Evolutionary conservation across 2,888 invertebrate genomes (phyloP).

Genomic region (Lamproptera curius): DNA sequence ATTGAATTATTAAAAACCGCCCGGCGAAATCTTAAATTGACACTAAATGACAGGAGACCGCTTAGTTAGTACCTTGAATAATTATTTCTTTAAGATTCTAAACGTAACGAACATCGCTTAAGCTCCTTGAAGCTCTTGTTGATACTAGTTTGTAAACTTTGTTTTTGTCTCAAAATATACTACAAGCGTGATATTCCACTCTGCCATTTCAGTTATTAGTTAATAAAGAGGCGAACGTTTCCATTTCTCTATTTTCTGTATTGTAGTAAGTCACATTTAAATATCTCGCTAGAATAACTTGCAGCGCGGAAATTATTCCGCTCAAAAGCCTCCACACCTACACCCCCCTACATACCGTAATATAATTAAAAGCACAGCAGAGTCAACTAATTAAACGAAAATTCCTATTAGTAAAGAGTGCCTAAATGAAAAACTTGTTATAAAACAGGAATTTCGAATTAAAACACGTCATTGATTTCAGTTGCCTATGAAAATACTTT

Average conservation of each 20-base stretch:
- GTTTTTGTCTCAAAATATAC: too few relatives aligned
- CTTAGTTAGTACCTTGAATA: slow-evolving; percentile 1
- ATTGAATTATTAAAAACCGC: slow-evolving; percentile 11
- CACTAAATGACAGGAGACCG: slow-evolving; percentile 1
- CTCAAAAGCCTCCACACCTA: slow-evolving; percentile 19
- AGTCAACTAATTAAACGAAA: slow-evolving; percentile 21
- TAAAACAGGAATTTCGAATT: slow-evolving; percentile 19
- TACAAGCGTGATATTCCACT: too few relatives aligned
- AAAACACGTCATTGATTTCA: slow-evolving; percentile 19
- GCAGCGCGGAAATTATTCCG: slow-evolving; percentile 17
- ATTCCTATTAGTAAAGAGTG: slow-evolving; percentile 21
- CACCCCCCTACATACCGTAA: slow-evolving; percentile 16
- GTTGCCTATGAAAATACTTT: slow-evolving; percentile 16
- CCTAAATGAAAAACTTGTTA: slow-evolving; percentile 21
- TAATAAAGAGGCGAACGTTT: slow-evolving; percentile 7
- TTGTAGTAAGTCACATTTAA: slow-evolving; percentile 18
- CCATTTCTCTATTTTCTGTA: slow-evolving; percentile 3
- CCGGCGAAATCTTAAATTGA: slow-evolving; percentile 15
- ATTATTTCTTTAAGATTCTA: slow-evolving; percentile 9
- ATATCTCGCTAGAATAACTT: slow-evolving; percentile 18
- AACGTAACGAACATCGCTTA: too few relatives aligned
- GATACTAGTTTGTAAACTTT: too few relatives aligned
- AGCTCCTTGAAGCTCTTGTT: too few relatives aligned
- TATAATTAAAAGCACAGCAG: slow-evolving; percentile 21
- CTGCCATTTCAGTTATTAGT: background rate